phyloP scores from a whole-genome alignment of 1,140 invertebrate genomes.

The Drosophila willistoni region DNA sequence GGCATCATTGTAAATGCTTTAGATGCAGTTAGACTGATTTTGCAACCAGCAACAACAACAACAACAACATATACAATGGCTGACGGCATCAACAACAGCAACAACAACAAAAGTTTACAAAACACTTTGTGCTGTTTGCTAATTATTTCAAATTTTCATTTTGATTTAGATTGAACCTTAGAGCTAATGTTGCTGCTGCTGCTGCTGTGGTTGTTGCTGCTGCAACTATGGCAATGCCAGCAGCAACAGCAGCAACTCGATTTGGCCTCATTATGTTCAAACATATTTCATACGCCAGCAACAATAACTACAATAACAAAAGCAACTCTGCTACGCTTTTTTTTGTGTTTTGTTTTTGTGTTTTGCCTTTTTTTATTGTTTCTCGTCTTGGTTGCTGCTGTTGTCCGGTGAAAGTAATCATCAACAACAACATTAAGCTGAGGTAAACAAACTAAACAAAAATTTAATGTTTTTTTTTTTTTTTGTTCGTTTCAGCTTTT shows the following conservation, averaged over 20 bases:
- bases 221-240: neutral
- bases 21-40: slow-evolving; percentile 28
- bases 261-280: slow-evolving; percentile 25
- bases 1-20: slow-evolving; percentile 18
- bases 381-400: slow-evolving; percentile 16
- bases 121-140: slow-evolving; percentile 17
- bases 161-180: slow-evolving; percentile 23
- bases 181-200: slow-evolving; percentile 7
- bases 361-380: neutral
- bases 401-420: slow-evolving; percentile 29
- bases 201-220: neutral
- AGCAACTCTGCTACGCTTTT: slow-evolving; percentile 23
- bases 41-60: slow-evolving; percentile 39
- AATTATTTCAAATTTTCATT: slow-evolving; percentile 25
- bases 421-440: slow-evolving; percentile 26
- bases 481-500: slow-evolving; percentile 1
- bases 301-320: slow-evolving; percentile 13
- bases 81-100: slow-evolving; percentile 3
- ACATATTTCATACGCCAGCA: slow-evolving; percentile 30
- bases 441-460: slow-evolving; percentile 28
- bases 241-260: slow-evolving; percentile 2
- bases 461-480: slow-evolving; percentile 15
- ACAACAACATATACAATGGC: neutral
- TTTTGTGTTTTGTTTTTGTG: neutral
- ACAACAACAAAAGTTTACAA: slow-evolving; percentile 16